A percentile compares a stretch with the other conserved stretches of the same genome.
Evolutionary conservation across 2,797 vertebrate genomes (phyloP).

Genomic region (Lycodopsis pacificus): DNA sequence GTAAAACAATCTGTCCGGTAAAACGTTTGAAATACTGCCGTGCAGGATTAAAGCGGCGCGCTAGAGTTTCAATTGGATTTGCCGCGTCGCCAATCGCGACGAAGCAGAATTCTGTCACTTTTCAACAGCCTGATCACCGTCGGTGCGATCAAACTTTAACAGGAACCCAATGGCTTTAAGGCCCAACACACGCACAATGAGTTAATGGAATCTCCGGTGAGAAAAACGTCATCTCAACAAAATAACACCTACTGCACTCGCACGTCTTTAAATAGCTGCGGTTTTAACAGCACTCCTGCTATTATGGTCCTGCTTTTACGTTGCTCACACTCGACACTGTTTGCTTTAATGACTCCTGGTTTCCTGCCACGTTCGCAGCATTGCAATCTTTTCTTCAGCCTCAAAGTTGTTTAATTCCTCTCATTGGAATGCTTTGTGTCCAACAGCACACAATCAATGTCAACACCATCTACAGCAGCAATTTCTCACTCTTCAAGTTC

Average conservation of each 20-base stretch:
- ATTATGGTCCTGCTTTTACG: constrained; percentile 15
- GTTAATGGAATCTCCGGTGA: constrained; percentile 34
- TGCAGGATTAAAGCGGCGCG: constrained; percentile 15
- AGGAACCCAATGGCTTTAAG: neutral
- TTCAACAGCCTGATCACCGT: neutral
- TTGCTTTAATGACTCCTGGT: constrained; percentile 16
- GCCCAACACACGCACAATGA: constrained; percentile 34
- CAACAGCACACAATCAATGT: neutral
- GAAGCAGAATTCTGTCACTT: neutral
- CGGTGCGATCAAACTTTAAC: constrained; percentile 1
- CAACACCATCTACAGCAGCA: neutral
- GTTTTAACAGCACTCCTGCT: constrained; percentile 11
- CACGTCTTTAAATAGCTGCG: constrained; percentile 50
- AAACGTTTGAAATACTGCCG: constrained; percentile 34
- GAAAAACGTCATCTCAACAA: constrained; percentile 42
- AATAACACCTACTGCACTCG: constrained; percentile 47
- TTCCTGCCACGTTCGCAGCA: neutral
- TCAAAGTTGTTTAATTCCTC: neutral
- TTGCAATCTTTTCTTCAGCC: neutral
- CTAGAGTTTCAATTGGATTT: constrained; percentile 24
- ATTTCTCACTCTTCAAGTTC: neutral
- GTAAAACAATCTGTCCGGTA: constrained; percentile 23
- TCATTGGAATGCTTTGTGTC: neutral
- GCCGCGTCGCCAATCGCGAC: constrained; percentile 25
- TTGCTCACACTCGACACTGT: constrained; percentile 21